phyloP scores from a whole-genome alignment of 2,113 vertebrate genomes.

The Spea bombifrons region DNA sequence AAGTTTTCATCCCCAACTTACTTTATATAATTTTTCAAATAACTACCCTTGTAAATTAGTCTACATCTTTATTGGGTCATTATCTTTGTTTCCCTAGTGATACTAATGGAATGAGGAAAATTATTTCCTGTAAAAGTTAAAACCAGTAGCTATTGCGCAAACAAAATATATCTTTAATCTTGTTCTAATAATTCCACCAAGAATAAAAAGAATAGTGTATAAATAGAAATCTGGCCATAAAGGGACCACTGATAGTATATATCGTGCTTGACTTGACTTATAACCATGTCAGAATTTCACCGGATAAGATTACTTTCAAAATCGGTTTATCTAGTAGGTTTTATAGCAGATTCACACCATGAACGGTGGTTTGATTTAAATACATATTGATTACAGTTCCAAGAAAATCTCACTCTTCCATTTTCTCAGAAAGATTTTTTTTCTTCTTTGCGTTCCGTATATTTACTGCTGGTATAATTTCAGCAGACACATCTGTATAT shows the following conservation, averaged over 20 bases:
- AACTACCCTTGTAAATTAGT: no score
- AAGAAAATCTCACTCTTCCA: slow-evolving; percentile 25
- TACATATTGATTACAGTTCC: slow-evolving; percentile 27
- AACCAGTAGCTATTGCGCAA: slow-evolving; percentile 13
- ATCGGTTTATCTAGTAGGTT: neutral
- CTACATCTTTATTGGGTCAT: neutral
- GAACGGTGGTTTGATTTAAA: slow-evolving; percentile 37
- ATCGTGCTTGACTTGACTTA: slow-evolving; percentile 12
- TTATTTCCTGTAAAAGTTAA: slow-evolving; percentile 18
- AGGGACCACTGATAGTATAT: slow-evolving; percentile 24
- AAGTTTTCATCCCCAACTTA: no score
- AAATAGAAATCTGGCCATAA: slow-evolving; percentile 23
- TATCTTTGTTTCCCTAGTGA: slow-evolving; percentile 24
- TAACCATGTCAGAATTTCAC: neutral
- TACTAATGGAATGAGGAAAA: neutral
- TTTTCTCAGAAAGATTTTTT: slow-evolving; percentile 11
- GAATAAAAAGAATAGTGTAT: slow-evolving; percentile 13
- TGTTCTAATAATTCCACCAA: slow-evolving; percentile 1
- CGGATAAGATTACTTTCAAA: neutral
- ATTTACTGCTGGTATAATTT: slow-evolving; percentile 31
- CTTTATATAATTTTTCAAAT: no score
- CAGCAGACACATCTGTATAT: slow-evolving; percentile 34
- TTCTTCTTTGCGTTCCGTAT: slow-evolving; percentile 15
- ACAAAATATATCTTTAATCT: slow-evolving; percentile 30
- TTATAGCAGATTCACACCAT: neutral